Conservation (phyloP, 2,113 vertebrate species). For the Hassar affinis region DNA sequence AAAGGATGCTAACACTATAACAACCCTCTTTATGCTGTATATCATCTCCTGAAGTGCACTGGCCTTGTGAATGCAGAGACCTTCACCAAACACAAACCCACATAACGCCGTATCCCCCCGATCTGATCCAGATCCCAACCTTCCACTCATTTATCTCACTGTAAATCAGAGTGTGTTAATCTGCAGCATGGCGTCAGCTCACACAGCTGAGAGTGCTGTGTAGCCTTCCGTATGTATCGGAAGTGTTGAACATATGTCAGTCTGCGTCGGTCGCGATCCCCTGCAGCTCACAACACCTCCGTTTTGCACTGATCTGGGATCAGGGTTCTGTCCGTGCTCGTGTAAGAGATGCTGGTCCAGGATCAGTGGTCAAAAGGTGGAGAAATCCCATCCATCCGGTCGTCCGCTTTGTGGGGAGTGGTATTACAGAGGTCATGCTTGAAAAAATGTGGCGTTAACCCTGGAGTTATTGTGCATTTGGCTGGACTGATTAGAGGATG, state of each 20-base stretch:
- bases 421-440: conserved; percentile 5
- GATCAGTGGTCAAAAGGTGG: conserved; percentile 1
- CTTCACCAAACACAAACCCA: background rate
- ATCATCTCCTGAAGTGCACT: background rate
- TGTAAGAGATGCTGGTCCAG: background rate
- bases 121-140: background rate
- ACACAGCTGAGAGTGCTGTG: conserved; percentile 26
- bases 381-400: background rate
- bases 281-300: background rate
- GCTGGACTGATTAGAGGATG: conserved; percentile 9
- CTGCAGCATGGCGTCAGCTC: conserved; percentile 18
- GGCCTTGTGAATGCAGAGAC: background rate
- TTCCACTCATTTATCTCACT: background rate
- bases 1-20: conserved; percentile 36
- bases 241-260: conserved; percentile 39
- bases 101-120: background rate
- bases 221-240: conserved; percentile 30
- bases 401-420: background rate
- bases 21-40: background rate
- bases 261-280: conserved; percentile 9
- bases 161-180: conserved; percentile 11
- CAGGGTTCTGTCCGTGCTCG: background rate
- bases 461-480: conserved; percentile 14
- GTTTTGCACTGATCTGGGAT: conserved; percentile 1
- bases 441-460: conserved; percentile 11